Percentiles rank a stretch among this genome's conserved stretches.
Conservation (phyloP, 2,113 vertebrate species). For the Syrrhaptes paradoxus region DNA sequence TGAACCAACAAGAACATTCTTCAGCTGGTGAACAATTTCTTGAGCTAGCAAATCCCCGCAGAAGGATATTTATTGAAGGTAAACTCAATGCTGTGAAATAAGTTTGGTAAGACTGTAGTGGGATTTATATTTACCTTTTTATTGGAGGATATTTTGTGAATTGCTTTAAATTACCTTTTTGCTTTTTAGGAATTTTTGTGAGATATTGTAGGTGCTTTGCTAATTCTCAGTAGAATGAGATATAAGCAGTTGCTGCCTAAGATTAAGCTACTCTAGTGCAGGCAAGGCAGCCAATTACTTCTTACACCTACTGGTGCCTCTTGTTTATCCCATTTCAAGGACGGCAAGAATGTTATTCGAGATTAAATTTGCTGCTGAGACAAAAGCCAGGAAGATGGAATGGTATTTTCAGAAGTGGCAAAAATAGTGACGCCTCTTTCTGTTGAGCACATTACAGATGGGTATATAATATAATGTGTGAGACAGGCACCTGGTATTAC, state of each 20-base stretch:
- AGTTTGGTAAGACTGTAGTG: not conserved
- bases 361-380: not conserved
- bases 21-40: not conserved
- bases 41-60: not conserved
- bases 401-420: not conserved
- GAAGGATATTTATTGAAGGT: not conserved
- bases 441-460: not conserved
- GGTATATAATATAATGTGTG: not conserved
- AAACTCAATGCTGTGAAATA: not conserved
- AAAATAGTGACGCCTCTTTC: not conserved
- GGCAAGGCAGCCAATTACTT: not conserved
- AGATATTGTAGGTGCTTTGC: not conserved
- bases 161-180: not conserved
- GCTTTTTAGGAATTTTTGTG: not conserved
- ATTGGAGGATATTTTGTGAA: not conserved
- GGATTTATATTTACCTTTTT: not conserved
- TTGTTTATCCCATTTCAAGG: not conserved
- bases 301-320: not conserved
- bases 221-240: not conserved
- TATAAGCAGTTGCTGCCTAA: not conserved
- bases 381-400: not conserved
- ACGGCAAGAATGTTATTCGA: not conserved
- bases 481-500: not conserved
- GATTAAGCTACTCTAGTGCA: not conserved
- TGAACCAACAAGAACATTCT: accelerated